phyloP scores from a whole-genome alignment of 2,888 invertebrate genomes.

The Biston stratarius region DNA sequence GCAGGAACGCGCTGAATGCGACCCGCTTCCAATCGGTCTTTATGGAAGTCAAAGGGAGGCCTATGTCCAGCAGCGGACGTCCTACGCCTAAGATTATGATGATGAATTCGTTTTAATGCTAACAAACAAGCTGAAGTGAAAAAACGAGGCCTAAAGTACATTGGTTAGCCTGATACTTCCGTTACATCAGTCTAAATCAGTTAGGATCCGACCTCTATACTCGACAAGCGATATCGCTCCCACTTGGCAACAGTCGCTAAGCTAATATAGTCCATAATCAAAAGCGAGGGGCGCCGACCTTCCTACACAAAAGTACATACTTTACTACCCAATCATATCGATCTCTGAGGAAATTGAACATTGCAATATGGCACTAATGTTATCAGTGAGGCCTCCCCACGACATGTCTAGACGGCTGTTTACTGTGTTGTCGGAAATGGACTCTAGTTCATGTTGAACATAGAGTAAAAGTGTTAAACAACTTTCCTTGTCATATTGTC shows the following conservation, averaged over 20 bases:
- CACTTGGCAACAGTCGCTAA: conserved; percentile 12
- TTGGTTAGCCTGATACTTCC: conserved; percentile 3
- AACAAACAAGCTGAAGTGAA: no score
- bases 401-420: conserved; percentile 4
- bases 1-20: no score
- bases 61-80: no score
- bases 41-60: no score
- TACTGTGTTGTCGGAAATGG: conserved; percentile 31
- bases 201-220: conserved; percentile 12
- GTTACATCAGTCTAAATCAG: conserved; percentile 2
- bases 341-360: conserved; percentile 6
- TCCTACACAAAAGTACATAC: conserved; percentile 5
- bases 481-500: conserved; percentile 34
- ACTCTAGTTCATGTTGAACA: conserved; percentile 36
- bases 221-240: conserved; percentile 19
- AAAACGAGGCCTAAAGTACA: neutral
- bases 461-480: conserved; percentile 39
- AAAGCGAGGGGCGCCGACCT: conserved; percentile 15
- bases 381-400: conserved; percentile 3
- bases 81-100: no score
- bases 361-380: neutral
- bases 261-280: conserved; percentile 6
- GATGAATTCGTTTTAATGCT: no score
- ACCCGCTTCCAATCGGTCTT: no score
- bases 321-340: conserved; percentile 13